Percentiles rank a stretch among this genome's conserved stretches.
Evolutionary conservation across 2,113 vertebrate species (phyloP).

Genomic region (Speoplatyrhinus poulsoni): DNA sequence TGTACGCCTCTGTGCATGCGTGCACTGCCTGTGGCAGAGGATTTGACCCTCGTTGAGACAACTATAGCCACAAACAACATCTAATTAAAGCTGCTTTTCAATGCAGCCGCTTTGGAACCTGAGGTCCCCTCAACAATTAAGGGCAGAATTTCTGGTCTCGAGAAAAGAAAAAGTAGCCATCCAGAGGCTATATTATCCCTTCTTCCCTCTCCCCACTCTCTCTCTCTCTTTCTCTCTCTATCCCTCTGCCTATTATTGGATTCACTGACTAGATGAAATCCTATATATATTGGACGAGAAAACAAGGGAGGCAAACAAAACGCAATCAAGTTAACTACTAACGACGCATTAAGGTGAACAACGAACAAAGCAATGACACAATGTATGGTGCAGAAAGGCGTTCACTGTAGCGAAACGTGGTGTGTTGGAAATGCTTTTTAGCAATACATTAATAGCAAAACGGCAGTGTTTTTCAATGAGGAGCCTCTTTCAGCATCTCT

Average conservation of each 20-base stretch:
- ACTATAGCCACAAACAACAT: conserved; percentile 55
- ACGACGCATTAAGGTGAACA: conserved; percentile 24
- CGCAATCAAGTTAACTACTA: conserved; percentile 42
- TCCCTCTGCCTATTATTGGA: conserved; percentile 58
- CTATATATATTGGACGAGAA: conserved; percentile 41
- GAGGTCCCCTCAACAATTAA: conserved; percentile 72
- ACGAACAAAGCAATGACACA: conserved; percentile 21
- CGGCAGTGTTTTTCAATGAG: conserved; percentile 16
- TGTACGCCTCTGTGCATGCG: background rate
- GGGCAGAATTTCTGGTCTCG: conserved; percentile 56
- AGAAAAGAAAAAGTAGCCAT: conserved; percentile 46
- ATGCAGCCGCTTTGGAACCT: conserved; percentile 61
- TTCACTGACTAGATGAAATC: conserved; percentile 56
- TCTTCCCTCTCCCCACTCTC: no score
- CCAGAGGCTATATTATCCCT: conserved; percentile 53
- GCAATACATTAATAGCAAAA: background rate
- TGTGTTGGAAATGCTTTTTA: background rate
- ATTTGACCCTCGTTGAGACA: conserved; percentile 56
- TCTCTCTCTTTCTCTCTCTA: background rate
- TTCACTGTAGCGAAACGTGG: conserved; percentile 9
- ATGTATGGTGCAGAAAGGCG: conserved; percentile 21
- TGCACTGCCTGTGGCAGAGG: conserved; percentile 43
- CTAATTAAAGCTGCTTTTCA: conserved; percentile 75
- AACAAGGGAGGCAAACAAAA: conserved; percentile 8
- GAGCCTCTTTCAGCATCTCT: background rate